These are phyloP conservation scores for Empidonax traillii DNA, from an alignment of 2,113 vertebrate genomes.

Conservation along the genomic window DNA sequence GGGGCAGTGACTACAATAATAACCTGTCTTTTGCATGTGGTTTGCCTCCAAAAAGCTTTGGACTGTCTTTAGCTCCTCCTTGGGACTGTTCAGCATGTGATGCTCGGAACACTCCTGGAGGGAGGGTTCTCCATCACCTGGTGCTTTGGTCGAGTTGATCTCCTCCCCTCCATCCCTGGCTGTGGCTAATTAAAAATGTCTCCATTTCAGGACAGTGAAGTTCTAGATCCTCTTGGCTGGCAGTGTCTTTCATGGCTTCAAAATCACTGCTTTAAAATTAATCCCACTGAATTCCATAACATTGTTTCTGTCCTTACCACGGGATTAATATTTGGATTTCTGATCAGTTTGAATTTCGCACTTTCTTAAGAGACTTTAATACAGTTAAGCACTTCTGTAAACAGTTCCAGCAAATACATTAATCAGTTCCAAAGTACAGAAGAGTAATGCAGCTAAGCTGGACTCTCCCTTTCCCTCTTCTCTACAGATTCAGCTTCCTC, in stretches of 20 bases:
- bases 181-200: background rate
- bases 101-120: background rate
- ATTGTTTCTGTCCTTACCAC: background rate
- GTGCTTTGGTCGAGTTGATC: background rate
- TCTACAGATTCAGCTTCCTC: background rate
- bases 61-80: background rate
- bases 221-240: background rate
- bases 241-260: background rate
- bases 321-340: background rate
- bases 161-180: rapidly evolving
- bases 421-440: background rate
- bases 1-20: background rate
- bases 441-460: background rate
- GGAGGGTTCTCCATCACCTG: background rate
- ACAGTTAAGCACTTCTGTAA: background rate
- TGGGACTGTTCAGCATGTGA: background rate
- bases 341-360: background rate
- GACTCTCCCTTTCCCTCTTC: background rate
- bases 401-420: background rate
- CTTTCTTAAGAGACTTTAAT: background rate
- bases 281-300: background rate
- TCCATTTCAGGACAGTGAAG: background rate
- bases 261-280: background rate
- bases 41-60: background rate
- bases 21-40: background rate